phyloP scores from a whole-genome alignment of 2,797 vertebrate species.

The Oryzias dopingdopingensis region DNA sequence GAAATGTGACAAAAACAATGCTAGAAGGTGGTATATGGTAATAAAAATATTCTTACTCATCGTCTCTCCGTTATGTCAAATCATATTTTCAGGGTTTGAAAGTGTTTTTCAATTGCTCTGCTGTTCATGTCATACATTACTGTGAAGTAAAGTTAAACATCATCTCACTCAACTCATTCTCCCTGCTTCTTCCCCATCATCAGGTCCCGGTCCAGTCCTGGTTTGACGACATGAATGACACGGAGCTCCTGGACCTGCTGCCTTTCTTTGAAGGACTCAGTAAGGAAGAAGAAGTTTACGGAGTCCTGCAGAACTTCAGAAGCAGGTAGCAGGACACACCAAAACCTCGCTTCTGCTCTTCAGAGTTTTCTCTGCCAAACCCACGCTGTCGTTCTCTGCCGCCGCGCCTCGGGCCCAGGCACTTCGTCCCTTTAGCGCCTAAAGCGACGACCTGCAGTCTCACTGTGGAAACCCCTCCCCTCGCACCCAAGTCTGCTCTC shows the following conservation, averaged over 20 bases:
- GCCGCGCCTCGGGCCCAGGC: conserved; percentile 55
- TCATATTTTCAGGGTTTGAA: too few relatives aligned
- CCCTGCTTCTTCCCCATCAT: not conserved
- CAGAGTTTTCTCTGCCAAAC: conserved; percentile 23
- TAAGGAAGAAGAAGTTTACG: conserved; percentile 93
- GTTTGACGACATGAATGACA: conserved; percentile 99
- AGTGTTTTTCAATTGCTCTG: too few relatives aligned
- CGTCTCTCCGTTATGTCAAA: too few relatives aligned
- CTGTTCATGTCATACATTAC: too few relatives aligned
- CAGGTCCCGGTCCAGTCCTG: conserved; percentile 98
- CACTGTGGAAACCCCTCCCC: conserved; percentile 62
- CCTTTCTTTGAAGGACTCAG: conserved; percentile 98
- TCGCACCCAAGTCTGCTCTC: conserved; percentile 22
- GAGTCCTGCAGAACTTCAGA: conserved; percentile 88
- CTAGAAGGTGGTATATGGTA: too few relatives aligned
- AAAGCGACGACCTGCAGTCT: conserved; percentile 54
- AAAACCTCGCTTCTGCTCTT: conserved; percentile 18
- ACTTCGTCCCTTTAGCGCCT: conserved; percentile 51
- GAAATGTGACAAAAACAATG: too few relatives aligned
- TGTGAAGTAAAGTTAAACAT: too few relatives aligned
- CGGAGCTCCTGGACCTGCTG: conserved; percentile 94
- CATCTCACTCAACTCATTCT: not conserved
- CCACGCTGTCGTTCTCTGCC: conserved; percentile 40
- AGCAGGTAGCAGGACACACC: conserved; percentile 86
- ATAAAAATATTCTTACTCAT: too few relatives aligned